Evolutionary conservation across 2,797 vertebrate species (phyloP).

Genomic region (Danio tinwini): DNA sequence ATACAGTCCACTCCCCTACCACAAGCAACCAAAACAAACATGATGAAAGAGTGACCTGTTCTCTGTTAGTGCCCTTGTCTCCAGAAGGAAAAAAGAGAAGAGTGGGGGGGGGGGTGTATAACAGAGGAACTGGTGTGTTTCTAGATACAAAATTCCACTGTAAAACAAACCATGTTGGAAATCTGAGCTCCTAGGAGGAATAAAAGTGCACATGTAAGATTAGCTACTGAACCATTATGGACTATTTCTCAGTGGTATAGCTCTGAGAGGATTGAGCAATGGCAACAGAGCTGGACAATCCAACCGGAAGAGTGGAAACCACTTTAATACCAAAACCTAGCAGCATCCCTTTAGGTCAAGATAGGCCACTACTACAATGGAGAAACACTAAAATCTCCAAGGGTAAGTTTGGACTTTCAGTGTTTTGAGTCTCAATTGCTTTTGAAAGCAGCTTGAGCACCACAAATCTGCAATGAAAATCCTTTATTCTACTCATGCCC

Average conservation of each 20-base stretch:
- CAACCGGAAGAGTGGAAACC: not conserved
- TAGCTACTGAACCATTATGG: slow-evolving; percentile 24
- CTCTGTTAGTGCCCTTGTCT: slow-evolving; percentile 71
- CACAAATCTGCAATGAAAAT: not conserved
- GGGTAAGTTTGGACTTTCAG: not conserved
- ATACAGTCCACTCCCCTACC: slow-evolving; percentile 66
- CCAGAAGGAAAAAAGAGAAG: not conserved
- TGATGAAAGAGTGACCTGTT: slow-evolving; percentile 81
- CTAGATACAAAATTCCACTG: slow-evolving; percentile 21
- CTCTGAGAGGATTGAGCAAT: slow-evolving; percentile 19
- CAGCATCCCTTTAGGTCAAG: not conserved
- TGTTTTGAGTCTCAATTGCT: not conserved
- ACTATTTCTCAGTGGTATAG: slow-evolving; percentile 23
- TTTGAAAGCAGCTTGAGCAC: not conserved
- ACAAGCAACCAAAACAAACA: slow-evolving; percentile 71
- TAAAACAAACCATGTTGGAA: slow-evolving; percentile 19
- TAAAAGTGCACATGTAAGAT: slow-evolving; percentile 22
- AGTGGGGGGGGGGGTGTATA: not conserved
- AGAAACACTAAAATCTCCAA: not conserved
- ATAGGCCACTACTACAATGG: not conserved
- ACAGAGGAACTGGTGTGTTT: slow-evolving; percentile 19
- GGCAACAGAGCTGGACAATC: slow-evolving; percentile 4
- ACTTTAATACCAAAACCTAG: slow-evolving; percentile 25
- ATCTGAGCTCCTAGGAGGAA: not conserved
- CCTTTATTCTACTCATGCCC: not conserved